Evolutionary conservation across 1,140 invertebrate species (phyloP).

Genomic region (Hycleus phaleratus): DNA sequence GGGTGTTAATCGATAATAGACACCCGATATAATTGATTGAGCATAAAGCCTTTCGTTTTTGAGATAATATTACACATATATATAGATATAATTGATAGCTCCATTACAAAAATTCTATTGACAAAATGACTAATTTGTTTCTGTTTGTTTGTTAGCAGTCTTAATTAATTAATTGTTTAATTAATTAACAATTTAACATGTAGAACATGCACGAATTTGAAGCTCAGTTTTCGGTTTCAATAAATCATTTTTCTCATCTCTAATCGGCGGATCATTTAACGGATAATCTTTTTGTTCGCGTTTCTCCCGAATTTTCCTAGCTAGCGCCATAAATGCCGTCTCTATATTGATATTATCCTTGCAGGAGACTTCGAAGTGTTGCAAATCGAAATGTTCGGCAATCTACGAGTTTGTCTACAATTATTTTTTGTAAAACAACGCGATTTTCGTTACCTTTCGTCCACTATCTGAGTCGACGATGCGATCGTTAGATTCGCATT

Average conservation of each 20-base stretch:
- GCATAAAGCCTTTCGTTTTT: not conserved
- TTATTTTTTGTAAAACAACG: not conserved
- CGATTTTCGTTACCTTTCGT: slow-evolving; percentile 54
- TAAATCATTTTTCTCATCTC: slow-evolving; percentile 22
- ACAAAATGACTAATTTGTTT: too few relatives aligned
- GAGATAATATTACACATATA: not conserved
- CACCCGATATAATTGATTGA: not conserved
- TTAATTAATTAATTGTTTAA: too few relatives aligned
- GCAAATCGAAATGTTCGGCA: slow-evolving; percentile 84
- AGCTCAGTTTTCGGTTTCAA: slow-evolving; percentile 26
- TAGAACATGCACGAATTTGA: slow-evolving; percentile 24
- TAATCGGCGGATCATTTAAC: slow-evolving; percentile 26
- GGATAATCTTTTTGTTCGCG: slow-evolving; percentile 53
- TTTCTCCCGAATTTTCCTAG: slow-evolving; percentile 72
- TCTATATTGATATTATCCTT: slow-evolving; percentile 87
- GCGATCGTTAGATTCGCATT: slow-evolving; percentile 69
- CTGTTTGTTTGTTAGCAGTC: too few relatives aligned
- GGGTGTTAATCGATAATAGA: too few relatives aligned
- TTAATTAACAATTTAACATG: slow-evolving; percentile 15
- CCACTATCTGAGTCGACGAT: slow-evolving; percentile 70
- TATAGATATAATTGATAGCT: not conserved
- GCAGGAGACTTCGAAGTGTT: slow-evolving; percentile 87
- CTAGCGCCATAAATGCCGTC: slow-evolving; percentile 73
- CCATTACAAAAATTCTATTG: too few relatives aligned
- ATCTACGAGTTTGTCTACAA: slow-evolving; percentile 49